Percentiles rank a stretch among this genome's conserved stretches.
Conservation (phyloP, 2,113 vertebrate species). For the Melanostigma gelatinosum region DNA sequence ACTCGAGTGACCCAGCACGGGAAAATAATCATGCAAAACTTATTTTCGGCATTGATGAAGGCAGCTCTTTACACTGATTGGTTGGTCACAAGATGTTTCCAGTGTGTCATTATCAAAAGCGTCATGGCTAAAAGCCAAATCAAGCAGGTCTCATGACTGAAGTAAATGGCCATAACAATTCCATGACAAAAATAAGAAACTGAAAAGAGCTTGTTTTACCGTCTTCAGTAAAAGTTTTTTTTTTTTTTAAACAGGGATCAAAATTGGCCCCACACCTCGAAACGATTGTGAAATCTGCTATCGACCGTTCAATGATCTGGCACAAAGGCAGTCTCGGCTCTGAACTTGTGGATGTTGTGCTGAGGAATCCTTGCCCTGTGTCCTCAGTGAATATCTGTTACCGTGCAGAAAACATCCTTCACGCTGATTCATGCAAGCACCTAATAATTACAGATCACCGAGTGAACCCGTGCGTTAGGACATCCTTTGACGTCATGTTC, state of each 20-base stretch:
- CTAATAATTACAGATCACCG: slow-evolving; percentile 19
- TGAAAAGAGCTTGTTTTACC: not conserved
- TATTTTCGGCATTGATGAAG: slow-evolving; percentile 35
- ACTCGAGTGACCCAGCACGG: slow-evolving; percentile 18
- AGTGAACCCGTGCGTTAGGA: slow-evolving; percentile 10
- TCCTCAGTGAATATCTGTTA: slow-evolving; percentile 23
- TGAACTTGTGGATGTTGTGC: slow-evolving; percentile 13
- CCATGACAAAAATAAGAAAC: not conserved
- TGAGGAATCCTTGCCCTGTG: slow-evolving; percentile 37
- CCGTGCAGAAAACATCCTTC: not conserved
- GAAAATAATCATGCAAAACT: slow-evolving; percentile 18
- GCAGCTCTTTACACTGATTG: slow-evolving; percentile 37
- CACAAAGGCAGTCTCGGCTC: slow-evolving; percentile 32
- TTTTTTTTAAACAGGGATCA: slow-evolving; percentile 20
- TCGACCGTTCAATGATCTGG: slow-evolving; percentile 23
- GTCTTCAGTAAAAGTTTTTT: not conserved
- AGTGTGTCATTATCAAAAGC: slow-evolving; percentile 15
- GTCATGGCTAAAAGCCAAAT: not conserved
- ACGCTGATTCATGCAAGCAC: slow-evolving; percentile 5
- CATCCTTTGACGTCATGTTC: slow-evolving; percentile 1
- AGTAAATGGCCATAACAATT: not conserved
- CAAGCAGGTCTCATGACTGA: slow-evolving; percentile 3
- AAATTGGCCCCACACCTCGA: slow-evolving; percentile 29
- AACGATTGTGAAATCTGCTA: slow-evolving; percentile 52
- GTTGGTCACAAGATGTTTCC: slow-evolving; percentile 18